Evolutionary conservation across 92 coral and sea anemone genomes (phyloP).

Genomic region (Phenganax marumi): DNA sequence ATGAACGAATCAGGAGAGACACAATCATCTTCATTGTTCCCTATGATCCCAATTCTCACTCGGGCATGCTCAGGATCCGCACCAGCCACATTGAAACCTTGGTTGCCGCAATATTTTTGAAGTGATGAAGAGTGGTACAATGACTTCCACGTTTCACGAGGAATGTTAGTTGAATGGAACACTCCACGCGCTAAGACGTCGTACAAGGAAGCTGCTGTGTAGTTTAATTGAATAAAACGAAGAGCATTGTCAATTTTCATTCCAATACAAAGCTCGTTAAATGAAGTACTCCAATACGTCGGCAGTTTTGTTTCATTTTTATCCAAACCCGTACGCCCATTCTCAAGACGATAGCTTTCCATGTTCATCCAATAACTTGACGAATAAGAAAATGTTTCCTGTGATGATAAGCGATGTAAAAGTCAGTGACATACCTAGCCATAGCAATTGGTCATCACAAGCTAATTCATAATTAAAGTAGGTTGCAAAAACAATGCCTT

Average conservation of each 20-base stretch:
- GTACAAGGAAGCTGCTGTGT: slow-evolving; percentile 4
- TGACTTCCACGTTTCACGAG: background rate
- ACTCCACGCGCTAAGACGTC: background rate
- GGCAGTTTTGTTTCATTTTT: background rate
- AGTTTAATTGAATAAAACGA: background rate
- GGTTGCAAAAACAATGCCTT: too few relatives aligned
- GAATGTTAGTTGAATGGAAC: background rate
- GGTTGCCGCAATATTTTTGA: background rate
- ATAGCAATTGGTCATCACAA: too few relatives aligned
- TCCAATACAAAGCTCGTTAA: background rate
- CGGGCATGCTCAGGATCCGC: background rate
- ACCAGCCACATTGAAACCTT: background rate
- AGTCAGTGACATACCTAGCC: too few relatives aligned
- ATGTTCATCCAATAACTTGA: background rate
- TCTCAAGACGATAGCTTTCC: background rate
- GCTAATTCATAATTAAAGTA: too few relatives aligned
- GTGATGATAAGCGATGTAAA: background rate
- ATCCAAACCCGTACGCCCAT: background rate
- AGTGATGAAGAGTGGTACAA: background rate
- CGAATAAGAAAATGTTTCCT: slow-evolving; percentile 12
- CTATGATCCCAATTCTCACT: background rate
- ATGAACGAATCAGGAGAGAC: background rate
- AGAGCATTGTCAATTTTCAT: background rate
- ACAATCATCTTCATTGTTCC: background rate
- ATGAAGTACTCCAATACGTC: background rate